Conservation (phyloP, 2,113 vertebrate species). For the Rousettus leschenaultii region DNA sequence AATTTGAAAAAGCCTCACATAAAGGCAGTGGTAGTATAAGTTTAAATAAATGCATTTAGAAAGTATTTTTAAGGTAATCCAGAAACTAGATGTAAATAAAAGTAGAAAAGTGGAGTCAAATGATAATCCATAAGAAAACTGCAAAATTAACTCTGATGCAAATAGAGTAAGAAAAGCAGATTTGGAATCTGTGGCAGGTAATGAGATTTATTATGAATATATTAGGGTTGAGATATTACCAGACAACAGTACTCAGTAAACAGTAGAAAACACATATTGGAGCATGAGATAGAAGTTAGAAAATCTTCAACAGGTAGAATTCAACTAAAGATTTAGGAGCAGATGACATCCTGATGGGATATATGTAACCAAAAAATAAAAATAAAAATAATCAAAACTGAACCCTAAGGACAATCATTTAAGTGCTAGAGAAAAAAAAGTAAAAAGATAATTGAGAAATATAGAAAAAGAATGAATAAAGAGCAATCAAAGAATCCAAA, state of each 20-base stretch:
- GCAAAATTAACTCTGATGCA: neutral
- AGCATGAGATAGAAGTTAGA: neutral
- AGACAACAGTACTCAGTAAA: neutral
- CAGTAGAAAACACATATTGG: neutral
- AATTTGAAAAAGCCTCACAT: too few relatives aligned
- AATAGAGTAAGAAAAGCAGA: neutral
- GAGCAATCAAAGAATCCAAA: neutral
- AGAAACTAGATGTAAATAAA: neutral
- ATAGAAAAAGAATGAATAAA: neutral
- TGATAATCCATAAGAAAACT: neutral
- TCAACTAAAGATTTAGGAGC: neutral
- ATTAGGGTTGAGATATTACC: neutral
- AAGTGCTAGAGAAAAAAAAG: neutral
- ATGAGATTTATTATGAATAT: neutral
- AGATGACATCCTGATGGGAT: neutral
- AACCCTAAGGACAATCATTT: neutral
- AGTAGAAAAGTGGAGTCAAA: neutral
- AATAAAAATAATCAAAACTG: neutral
- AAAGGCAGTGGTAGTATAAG: neutral
- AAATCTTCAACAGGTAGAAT: neutral
- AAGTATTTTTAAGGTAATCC: neutral
- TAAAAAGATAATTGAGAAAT: neutral
- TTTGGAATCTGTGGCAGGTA: neutral
- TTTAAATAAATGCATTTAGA: neutral
- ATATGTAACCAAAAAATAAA: neutral